Conservation (phyloP, 2,113 vertebrate species). For the Gnathonemus echidnorhynchus region DNA sequence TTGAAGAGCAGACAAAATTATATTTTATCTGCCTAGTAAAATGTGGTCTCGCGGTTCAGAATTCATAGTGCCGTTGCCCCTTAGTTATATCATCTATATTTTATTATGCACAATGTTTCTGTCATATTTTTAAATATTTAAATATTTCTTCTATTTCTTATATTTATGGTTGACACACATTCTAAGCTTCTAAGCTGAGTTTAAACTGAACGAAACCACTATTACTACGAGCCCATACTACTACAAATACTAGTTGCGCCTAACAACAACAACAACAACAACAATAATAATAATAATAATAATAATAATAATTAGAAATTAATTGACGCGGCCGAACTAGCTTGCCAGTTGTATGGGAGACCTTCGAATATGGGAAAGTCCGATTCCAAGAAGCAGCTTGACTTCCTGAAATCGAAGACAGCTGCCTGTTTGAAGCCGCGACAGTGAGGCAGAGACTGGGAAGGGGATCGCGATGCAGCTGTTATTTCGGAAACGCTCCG, state of each 20-base stretch:
- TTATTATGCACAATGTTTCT: background rate
- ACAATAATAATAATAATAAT: background rate
- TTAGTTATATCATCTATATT: background rate
- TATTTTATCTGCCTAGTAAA: background rate
- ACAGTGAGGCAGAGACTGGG: too few species aligned
- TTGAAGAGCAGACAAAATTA: background rate
- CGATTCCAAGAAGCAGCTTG: constrained; percentile 14
- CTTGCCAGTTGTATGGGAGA: background rate
- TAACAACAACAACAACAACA: background rate
- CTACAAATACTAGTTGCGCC: background rate
- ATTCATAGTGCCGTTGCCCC: background rate
- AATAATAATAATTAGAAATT: background rate
- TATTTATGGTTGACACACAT: background rate
- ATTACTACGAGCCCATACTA: background rate
- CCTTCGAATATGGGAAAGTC: background rate
- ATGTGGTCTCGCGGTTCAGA: background rate
- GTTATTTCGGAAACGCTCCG: constrained; percentile 4
- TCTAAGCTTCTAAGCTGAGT: background rate
- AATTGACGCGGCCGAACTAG: background rate
- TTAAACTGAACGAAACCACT: background rate
- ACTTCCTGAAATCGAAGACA: constrained; percentile 16
- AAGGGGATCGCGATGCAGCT: constrained; percentile 11
- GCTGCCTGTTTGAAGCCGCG: constrained; percentile 4
- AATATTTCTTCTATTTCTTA: background rate
- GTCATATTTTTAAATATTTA: background rate